Conservation (phyloP, 2,113 vertebrate genomes). For the Bagarius yarrelli region DNA sequence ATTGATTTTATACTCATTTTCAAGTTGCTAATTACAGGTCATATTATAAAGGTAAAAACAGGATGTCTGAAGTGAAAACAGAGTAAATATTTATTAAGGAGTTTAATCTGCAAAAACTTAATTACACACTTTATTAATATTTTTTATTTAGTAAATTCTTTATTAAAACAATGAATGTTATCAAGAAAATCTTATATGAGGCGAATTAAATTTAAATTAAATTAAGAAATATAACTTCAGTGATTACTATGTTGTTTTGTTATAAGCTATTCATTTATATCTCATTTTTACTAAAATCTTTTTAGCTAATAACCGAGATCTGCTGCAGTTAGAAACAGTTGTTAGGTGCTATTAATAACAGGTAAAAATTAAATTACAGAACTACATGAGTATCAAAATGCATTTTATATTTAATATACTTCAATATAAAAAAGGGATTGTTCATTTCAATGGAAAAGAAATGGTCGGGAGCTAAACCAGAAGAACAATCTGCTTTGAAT, state of each 20-base stretch:
- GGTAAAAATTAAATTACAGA: slow-evolving; percentile 20
- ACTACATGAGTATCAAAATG: slow-evolving; percentile 21
- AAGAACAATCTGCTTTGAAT: slow-evolving; percentile 57
- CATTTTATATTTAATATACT: slow-evolving; percentile 47
- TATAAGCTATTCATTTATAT: neutral
- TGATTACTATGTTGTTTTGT: neutral
- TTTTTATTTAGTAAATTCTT: too few species aligned
- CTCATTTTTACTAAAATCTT: neutral
- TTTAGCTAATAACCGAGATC: slow-evolving; percentile 29
- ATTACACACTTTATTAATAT: neutral
- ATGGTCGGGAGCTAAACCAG: slow-evolving; percentile 48
- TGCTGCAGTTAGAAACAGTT: slow-evolving; percentile 42
- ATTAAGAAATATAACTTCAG: too few species aligned
- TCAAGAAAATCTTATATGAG: too few species aligned
- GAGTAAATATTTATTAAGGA: neutral
- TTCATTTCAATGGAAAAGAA: slow-evolving; percentile 51
- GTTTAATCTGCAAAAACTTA: neutral
- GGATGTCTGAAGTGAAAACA: neutral
- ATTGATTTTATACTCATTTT: slow-evolving; percentile 12
- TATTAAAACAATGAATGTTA: too few species aligned
- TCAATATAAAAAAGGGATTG: slow-evolving; percentile 52
- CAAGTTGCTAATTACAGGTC: neutral
- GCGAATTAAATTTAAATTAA: too few species aligned
- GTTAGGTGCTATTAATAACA: slow-evolving; percentile 41
- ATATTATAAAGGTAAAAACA: neutral